Conservation (phyloP, 2,888 invertebrate species). For the Drosophila aldrichi region DNA sequence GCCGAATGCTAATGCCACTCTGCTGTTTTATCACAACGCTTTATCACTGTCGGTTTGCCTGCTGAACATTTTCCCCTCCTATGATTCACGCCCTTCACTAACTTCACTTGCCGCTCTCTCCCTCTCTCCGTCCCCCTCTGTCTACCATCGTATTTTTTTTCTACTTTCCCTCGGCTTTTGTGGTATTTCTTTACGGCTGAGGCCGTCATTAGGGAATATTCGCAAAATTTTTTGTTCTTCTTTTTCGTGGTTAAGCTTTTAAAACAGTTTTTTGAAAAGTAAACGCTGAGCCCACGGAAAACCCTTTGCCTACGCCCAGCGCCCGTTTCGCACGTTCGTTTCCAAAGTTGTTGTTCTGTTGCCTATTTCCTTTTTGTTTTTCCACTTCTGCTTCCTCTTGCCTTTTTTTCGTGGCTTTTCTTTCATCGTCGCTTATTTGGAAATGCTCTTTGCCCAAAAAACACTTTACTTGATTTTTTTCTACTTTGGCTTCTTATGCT, state of each 20-base stretch:
- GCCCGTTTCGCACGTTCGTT: constrained; percentile 11
- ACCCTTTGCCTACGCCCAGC: constrained; percentile 1
- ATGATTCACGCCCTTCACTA: constrained; percentile 8
- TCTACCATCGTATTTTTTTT: constrained; percentile 1
- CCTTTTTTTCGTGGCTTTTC: constrained; percentile 32
- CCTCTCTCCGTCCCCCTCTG: not conserved
- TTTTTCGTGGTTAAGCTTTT: constrained; percentile 75
- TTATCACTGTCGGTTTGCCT: constrained; percentile 47
- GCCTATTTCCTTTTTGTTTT: constrained; percentile 49
- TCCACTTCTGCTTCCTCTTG: constrained; percentile 3
- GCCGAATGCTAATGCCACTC: constrained; percentile 41
- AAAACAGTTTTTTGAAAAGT: constrained; percentile 77
- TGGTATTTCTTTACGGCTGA: constrained; percentile 40
- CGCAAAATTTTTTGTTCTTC: constrained; percentile 60
- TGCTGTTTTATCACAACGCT: constrained; percentile 54
- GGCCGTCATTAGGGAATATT: constrained; percentile 79
- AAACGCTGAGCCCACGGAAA: constrained; percentile 40
- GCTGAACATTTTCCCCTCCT: constrained; percentile 1
- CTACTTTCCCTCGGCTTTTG: constrained; percentile 21
- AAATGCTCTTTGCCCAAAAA: constrained; percentile 45
- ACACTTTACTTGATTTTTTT: constrained; percentile 49
- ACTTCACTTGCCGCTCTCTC: no score
- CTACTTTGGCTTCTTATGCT: constrained; percentile 20
- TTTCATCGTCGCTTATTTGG: constrained; percentile 51
- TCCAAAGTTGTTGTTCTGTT: constrained; percentile 36